Conservation (phyloP, 2,888 invertebrate species). For the Plutella xylostella region DNA sequence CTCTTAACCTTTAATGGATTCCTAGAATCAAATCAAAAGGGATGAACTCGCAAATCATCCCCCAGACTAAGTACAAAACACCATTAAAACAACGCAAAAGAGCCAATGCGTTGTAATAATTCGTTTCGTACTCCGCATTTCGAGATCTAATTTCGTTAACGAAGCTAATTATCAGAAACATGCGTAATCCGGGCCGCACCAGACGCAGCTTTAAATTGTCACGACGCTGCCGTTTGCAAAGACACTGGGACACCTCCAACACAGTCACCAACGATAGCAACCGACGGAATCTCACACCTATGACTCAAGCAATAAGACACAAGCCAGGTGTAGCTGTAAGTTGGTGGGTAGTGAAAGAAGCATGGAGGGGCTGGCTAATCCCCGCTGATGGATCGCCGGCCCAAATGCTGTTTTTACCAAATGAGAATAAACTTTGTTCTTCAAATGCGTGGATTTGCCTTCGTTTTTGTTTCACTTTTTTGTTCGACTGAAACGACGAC, state of each 20-base stretch:
- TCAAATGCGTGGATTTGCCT: background rate
- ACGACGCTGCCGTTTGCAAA: conserved; percentile 27
- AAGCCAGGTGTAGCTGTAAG: conserved; percentile 15
- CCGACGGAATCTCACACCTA: background rate
- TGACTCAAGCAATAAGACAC: background rate
- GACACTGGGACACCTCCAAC: conserved; percentile 28
- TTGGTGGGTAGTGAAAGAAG: background rate
- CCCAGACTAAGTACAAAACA: too few species aligned
- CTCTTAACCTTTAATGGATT: too few species aligned
- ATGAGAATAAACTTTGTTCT: conserved; percentile 25
- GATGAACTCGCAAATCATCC: too few species aligned
- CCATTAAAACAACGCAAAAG: too few species aligned
- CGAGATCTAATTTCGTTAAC: conserved; percentile 15
- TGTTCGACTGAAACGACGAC: background rate
- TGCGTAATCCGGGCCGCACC: conserved; percentile 22
- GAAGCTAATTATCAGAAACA: conserved; percentile 29
- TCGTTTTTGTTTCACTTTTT: background rate
- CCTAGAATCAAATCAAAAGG: too few species aligned
- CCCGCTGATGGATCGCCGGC: conserved; percentile 41
- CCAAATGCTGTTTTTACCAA: conserved; percentile 43
- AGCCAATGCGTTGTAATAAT: too few species aligned
- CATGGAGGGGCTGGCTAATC: conserved; percentile 27
- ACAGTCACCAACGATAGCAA: conserved; percentile 20
- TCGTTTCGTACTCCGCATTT: too few species aligned
- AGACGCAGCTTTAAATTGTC: conserved; percentile 29